Conservation (phyloP, 1,140 invertebrate species). For the Drosophila grimshawi region DNA sequence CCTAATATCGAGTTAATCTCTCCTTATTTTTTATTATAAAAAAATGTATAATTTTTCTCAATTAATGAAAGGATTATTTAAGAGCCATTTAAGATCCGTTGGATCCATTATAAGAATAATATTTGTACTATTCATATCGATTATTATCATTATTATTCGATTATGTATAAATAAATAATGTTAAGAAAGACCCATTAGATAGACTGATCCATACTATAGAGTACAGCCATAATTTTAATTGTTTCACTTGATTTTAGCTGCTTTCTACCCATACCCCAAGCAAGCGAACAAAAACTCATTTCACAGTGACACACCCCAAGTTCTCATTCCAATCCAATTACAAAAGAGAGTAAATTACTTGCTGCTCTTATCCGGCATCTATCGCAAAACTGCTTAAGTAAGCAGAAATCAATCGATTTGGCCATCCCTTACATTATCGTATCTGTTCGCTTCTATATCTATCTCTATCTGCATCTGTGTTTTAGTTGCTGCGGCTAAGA, state of each 20-base stretch:
- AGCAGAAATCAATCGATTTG: slow-evolving; percentile 84
- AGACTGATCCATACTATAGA: too few relatives aligned
- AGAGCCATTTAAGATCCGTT: too few relatives aligned
- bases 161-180: too few relatives aligned
- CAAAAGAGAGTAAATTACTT: slow-evolving; percentile 68
- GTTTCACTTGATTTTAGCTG: not conserved
- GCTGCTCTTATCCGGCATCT: slow-evolving; percentile 22
- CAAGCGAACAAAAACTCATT: slow-evolving; percentile 32
- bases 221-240: not conserved
- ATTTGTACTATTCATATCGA: too few relatives aligned
- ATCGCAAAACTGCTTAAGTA: slow-evolving; percentile 60
- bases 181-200: too few relatives aligned
- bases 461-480: slow-evolving; percentile 10
- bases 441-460: not conserved
- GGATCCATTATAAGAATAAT: too few relatives aligned
- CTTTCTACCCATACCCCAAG: not conserved
- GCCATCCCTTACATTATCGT: not conserved
- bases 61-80: too few relatives aligned
- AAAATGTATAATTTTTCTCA: too few relatives aligned
- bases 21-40: too few relatives aligned
- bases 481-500: slow-evolving; percentile 55
- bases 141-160: too few relatives aligned
- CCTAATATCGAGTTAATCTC: too few relatives aligned
- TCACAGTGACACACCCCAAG: slow-evolving; percentile 20
- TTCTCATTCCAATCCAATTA: slow-evolving; percentile 49